Base-by-base conservation (phyloP, 1,140 invertebrate species). In the Drosophila pandora region DNA sequence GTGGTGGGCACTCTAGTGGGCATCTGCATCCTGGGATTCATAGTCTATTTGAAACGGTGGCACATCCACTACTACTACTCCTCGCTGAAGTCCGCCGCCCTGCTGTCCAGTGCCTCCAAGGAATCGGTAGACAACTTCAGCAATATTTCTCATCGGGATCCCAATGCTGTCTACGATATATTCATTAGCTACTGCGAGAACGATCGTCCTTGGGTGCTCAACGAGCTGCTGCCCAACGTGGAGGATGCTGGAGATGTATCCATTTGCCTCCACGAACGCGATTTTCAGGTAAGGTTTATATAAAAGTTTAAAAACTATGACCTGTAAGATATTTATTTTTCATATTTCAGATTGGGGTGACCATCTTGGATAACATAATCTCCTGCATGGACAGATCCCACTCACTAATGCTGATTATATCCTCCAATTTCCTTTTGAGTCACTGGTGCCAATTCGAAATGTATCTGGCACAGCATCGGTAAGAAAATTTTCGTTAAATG, bases 401-500 rank as follows among this genome's bases (percentile, higher is more conserved):
- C n/a, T 92, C 92, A 1, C 92, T 95, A 2, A 92, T 95, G 87
- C 82, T 95, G 13, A 92, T 95, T 10, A 92, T 95, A 6, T 94
- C 94, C 1, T 92, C 92, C 17, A 92, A 92, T 34, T 95, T 95
- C 73, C 75, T 95, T 7, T 79, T 93, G 0, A 94, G 94, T 50
- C 94, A 94, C 49, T 95, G 94, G 94, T 95, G 94, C 89, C 93
- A 94, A 57, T 95, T 94, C 74, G 94, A 95, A 88, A 94, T 95
- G 93, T 94, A 94, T 84, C 77, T 95, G 32, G 94, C 94, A 0
- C 94, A 95, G 71, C 94, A 94, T 81, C 92, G 94, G 93, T 93
- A 67, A 49, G 54, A 45, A 23, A 8, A 7, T 5, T 21, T 2
- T 4, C 1, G 13, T 0, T 5, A 23, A 2, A 2, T 10, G n/a